Base-by-base conservation (phyloP, 2,113 vertebrate species). In the Malurus elegans region DNA sequence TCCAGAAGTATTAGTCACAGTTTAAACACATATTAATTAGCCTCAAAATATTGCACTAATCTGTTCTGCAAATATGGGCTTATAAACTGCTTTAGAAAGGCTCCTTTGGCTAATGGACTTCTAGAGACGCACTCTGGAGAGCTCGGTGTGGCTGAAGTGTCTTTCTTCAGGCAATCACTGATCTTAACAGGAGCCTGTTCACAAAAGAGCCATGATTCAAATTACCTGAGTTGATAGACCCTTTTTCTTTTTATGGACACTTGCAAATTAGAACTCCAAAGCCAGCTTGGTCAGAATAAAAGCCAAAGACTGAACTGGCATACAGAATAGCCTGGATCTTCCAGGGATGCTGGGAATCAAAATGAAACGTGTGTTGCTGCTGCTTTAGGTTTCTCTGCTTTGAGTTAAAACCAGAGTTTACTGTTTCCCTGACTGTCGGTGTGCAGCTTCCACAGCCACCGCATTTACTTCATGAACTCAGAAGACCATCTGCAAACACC, bases 21-120 rank as follows among this genome's bases (percentile, higher is more conserved):
- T 25, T 96, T 82, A 91, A 94, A 86, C 13, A 48, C 20, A 85
- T 84, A 66, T 80, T 92, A 95, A 95, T 94, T 81, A 93, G 48
- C 64, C 23, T 56, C 70, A 95, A 94, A 90, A 86, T 90, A 88
- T 44, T 78, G 51, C 38, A 61, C 38, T 88, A 28, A 95, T 93
- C 84, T 88, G 50, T 79, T 94, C 38, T 90, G 79, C 61, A 96
- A 81, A 45, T 66, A 73, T 9, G 75, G 78, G 81, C 71, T 94
- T 53, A 64, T 86, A 96, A 92, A n/a, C 60, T 73, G 66, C 58
- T 95, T 86, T 83, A 72, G 50, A 72, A 75, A 69, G 75, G 60
- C 56, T 90, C 31, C 53, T 69, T 64, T 79, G 83, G 57, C 48
- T 57, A 34, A 75, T 13, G 65, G 53, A 79, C 42, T 86, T 70